Evolutionary conservation across 2,113 vertebrate species (phyloP).

Genomic region (Entelurus aequoreus): DNA sequence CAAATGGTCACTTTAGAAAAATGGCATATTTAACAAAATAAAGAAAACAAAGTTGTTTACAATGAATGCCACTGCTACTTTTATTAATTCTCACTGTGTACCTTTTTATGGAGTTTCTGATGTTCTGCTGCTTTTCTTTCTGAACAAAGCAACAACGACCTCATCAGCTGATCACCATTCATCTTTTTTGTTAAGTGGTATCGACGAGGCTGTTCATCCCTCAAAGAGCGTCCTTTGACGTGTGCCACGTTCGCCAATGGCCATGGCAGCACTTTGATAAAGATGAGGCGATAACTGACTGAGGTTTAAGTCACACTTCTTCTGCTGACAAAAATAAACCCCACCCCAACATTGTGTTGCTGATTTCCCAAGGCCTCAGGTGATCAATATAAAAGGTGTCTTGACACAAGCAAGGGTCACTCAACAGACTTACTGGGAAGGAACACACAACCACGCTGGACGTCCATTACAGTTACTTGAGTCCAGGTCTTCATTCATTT

Average conservation of each 20-base stretch:
- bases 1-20: too few species aligned
- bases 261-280: constrained; percentile 36
- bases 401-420: constrained; percentile 29
- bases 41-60: too few species aligned
- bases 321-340: constrained; percentile 6
- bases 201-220: constrained; percentile 25
- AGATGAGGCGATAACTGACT: constrained; percentile 35
- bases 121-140: neutral
- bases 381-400: constrained; percentile 59
- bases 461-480: neutral
- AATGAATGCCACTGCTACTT: too few species aligned
- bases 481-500: constrained; percentile 9
- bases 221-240: neutral
- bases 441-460: constrained; percentile 17
- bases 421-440: constrained; percentile 23
- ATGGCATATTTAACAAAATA: too few species aligned
- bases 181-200: constrained; percentile 24
- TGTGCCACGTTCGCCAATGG: constrained; percentile 20
- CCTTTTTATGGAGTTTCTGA: too few species aligned
- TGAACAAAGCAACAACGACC: neutral
- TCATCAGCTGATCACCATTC: neutral
- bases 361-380: constrained; percentile 31
- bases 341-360: constrained; percentile 15
- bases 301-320: constrained; percentile 12
- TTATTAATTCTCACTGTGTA: too few species aligned